Conservation (phyloP, 1,140 invertebrate species). For the Ips typographus region DNA sequence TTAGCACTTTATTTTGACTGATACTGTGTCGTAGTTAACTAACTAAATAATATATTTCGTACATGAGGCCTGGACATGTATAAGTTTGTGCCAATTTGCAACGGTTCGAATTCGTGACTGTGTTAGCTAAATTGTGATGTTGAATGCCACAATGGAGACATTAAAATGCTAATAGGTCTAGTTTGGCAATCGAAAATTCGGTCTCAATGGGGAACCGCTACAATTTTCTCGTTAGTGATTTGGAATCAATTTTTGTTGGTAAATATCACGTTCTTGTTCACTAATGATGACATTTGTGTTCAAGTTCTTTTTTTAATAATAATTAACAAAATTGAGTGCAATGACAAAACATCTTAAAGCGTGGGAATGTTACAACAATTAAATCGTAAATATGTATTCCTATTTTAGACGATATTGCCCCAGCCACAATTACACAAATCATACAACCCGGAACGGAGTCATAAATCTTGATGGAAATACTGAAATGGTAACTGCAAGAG, state of each 20-base stretch:
- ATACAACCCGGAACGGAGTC: slow-evolving; percentile 6
- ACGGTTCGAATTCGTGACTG: slow-evolving; percentile 30
- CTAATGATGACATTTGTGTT: too few species aligned
- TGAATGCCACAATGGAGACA: slow-evolving; percentile 39
- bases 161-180: slow-evolving; percentile 42
- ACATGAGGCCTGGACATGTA: neutral
- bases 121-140: slow-evolving; percentile 32
- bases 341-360: neutral
- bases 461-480: slow-evolving; percentile 27
- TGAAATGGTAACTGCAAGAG: slow-evolving; percentile 26
- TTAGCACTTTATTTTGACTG: too few species aligned
- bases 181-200: slow-evolving; percentile 36
- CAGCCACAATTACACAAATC: slow-evolving; percentile 10
- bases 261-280: too few species aligned
- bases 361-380: neutral
- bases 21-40: too few species aligned
- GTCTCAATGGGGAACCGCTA: neutral
- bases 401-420: slow-evolving; percentile 1
- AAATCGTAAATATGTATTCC: neutral
- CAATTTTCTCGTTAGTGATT: neutral
- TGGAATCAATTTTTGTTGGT: neutral
- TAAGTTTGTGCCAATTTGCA: slow-evolving; percentile 18
- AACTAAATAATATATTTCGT: too few species aligned
- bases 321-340: too few species aligned
- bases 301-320: too few species aligned